Evolutionary conservation across 2,797 vertebrate genomes (phyloP).

Genomic region (Anabas testudineus): DNA sequence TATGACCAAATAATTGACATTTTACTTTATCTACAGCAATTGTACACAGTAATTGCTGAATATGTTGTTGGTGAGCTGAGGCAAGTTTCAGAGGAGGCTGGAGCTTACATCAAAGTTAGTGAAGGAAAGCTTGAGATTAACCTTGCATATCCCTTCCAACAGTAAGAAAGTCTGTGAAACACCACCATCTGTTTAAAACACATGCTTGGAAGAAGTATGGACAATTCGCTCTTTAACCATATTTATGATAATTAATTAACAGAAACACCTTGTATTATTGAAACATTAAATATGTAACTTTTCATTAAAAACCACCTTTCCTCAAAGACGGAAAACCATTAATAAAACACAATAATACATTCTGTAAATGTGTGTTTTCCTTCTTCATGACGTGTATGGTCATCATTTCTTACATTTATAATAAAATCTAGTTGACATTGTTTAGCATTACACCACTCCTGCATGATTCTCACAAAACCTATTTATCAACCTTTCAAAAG

Average conservation of each 20-base stretch:
- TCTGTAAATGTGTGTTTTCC: slow-evolving; percentile 25
- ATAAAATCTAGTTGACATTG: too few relatives aligned
- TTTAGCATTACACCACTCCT: too few relatives aligned
- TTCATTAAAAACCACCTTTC: slow-evolving; percentile 48
- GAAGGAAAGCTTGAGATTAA: slow-evolving; percentile 86
- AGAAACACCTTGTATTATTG: slow-evolving; percentile 66
- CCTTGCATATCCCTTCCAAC: slow-evolving; percentile 81
- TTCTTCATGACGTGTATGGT: slow-evolving; percentile 13
- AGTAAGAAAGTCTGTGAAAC: slow-evolving; percentile 70
- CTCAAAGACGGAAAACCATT: slow-evolving; percentile 48
- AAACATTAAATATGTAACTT: slow-evolving; percentile 60
- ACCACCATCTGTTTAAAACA: slow-evolving; percentile 64
- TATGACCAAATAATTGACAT: slow-evolving; percentile 43
- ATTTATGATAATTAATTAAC: slow-evolving; percentile 69
- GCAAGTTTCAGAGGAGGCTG: slow-evolving; percentile 73
- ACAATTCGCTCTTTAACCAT: slow-evolving; percentile 61
- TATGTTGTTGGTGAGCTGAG: slow-evolving; percentile 73
- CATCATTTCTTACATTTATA: too few relatives aligned
- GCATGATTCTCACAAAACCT: too few relatives aligned
- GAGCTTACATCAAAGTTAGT: slow-evolving; percentile 74
- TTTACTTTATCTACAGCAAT: slow-evolving; percentile 59
- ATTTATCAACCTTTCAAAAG: too few relatives aligned
- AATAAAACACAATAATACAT: slow-evolving; percentile 70
- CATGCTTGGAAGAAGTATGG: slow-evolving; percentile 41
- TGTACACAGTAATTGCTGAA: slow-evolving; percentile 51